Percentiles rank a stretch among this genome's conserved stretches.
phyloP scores from a whole-genome alignment of 2,888 invertebrate species.

The Phaonia tiefii region DNA sequence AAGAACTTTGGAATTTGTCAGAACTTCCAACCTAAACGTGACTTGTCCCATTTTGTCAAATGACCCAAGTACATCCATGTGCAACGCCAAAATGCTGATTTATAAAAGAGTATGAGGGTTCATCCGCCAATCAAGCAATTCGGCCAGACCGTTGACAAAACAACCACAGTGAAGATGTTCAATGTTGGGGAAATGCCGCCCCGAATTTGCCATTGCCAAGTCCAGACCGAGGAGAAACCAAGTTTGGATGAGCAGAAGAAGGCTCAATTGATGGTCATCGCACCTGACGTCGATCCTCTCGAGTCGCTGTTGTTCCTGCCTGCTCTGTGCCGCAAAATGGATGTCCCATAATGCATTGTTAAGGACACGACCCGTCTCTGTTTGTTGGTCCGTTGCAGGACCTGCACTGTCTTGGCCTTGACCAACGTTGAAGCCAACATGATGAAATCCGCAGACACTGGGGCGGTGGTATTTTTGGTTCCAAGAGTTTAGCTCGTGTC shows the following conservation, averaged over 20 bases:
- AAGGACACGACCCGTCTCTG: conserved; percentile 99
- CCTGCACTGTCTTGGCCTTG: no score
- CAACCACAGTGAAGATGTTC: conserved; percentile 97
- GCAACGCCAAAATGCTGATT: no score
- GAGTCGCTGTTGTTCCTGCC: conserved; percentile 99
- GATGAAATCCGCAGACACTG: conserved; percentile 99
- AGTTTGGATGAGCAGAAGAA: conserved; percentile 90
- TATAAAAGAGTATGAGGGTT: conserved; percentile 97
- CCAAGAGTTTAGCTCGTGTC: conserved; percentile 97
- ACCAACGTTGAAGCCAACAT: conserved; percentile 91
- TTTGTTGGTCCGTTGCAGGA: conserved; percentile 94
- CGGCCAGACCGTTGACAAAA: conserved; percentile 96
- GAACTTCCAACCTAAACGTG: conserved; percentile 98
- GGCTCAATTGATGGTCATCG: conserved; percentile 98
- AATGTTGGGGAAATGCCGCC: conserved; percentile 98
- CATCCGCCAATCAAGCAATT: conserved; percentile 99
- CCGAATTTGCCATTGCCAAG: conserved; percentile 95
- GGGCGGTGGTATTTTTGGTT: conserved; percentile 98
- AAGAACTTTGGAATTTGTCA: conserved; percentile 99
- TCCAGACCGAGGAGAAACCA: conserved; percentile 94
- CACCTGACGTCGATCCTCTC: conserved; percentile 99
- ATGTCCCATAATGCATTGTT: conserved; percentile 99
- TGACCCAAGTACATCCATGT: no score
- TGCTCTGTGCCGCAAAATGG: no score
- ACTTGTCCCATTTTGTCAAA: conserved; percentile 97